These are phyloP conservation scores for Alectoris magna DNA, from an alignment of 2,797 vertebrate genomes.

Conservation along the genomic window DNA sequence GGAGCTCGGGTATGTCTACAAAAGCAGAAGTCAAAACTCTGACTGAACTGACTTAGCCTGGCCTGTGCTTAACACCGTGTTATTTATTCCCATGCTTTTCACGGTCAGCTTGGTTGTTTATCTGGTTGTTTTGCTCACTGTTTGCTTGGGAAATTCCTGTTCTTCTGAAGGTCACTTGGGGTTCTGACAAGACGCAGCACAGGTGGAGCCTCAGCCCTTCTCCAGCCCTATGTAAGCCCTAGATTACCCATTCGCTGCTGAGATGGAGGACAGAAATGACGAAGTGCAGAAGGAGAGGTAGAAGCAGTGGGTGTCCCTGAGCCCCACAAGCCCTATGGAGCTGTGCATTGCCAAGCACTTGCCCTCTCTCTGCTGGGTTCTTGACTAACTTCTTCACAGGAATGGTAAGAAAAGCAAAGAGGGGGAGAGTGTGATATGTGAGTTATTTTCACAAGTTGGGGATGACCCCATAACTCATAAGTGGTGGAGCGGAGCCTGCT, in stretches of 20 bases:
- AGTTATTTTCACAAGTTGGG: slow-evolving; percentile 71
- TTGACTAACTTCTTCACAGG: not conserved
- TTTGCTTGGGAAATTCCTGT: slow-evolving; percentile 8
- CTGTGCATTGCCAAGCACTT: not conserved
- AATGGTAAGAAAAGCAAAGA: not conserved
- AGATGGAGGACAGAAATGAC: not conserved
- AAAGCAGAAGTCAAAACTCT: slow-evolving; percentile 50
- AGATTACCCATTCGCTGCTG: not conserved
- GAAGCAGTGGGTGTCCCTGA: fast-evolving
- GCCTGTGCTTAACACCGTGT: slow-evolving; percentile 55
- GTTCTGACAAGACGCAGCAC: not conserved
- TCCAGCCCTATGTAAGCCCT: not conserved
- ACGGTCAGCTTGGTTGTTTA: slow-evolving; percentile 43
- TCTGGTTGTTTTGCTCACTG: not conserved
- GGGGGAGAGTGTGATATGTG: slow-evolving; percentile 56
- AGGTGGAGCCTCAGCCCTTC: not conserved
- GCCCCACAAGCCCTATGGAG: not conserved
- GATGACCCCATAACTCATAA: slow-evolving; percentile 62
- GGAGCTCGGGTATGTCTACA: slow-evolving; percentile 2
- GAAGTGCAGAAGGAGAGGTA: not conserved
- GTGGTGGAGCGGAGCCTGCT: slow-evolving; percentile 52
- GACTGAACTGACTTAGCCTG: slow-evolving; percentile 48
- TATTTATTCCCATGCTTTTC: slow-evolving; percentile 61
- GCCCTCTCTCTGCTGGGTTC: not conserved
- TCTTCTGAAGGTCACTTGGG: not conserved